Evolutionary conservation across 2,113 vertebrate species (phyloP), one percentile per base, ranked within the genome.

Genomic region (Egretta garzetta): DNA sequence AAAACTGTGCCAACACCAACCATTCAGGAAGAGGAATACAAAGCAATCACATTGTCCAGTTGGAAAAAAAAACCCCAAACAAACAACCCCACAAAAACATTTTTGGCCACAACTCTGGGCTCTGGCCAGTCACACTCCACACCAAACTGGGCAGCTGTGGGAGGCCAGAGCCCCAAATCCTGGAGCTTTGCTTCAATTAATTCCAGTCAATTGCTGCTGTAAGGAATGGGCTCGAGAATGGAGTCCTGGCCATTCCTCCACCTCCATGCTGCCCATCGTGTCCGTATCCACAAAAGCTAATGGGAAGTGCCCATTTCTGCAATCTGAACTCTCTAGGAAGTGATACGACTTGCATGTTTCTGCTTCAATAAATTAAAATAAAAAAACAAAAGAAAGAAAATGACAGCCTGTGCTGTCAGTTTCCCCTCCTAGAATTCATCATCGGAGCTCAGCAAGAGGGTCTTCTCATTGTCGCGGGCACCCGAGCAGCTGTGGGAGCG

Each of bases 391-490:
- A 56, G 14, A 52, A 68, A 35, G 49, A 87, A 90, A 94, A 73
- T 3, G n/a, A 56, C 62, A 87, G 93, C 87, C 84, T 82, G 16
- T 47, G 52, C 35, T 30, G 94, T 84, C 76, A 58, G 56, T 32
- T 80, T 70, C 17, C 6, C 41, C 58, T 72, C 80, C 98, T 98
- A 99, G 98, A 99, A 99, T 91, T 99, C 99, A 9, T 99, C 99
- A 0, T 99, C 99, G 0, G 99, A 99, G 98, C 99, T 99, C 92
- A 99, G 98, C 95, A 99, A 98, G 49, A 99, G 98, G 14, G 99
- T 99, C 97, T 99, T 99, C 97, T 99, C 99, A 0, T 98, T 99
- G 98, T 99, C 99, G 0, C 99, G 99, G 82, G 98, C 91, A 6
- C 99, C 98, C 3, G 99, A 96, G 95, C 98, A 98, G 94, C 99